Conservation (phyloP, 2,113 vertebrate species). For the Todiramphus saurophagus region DNA sequence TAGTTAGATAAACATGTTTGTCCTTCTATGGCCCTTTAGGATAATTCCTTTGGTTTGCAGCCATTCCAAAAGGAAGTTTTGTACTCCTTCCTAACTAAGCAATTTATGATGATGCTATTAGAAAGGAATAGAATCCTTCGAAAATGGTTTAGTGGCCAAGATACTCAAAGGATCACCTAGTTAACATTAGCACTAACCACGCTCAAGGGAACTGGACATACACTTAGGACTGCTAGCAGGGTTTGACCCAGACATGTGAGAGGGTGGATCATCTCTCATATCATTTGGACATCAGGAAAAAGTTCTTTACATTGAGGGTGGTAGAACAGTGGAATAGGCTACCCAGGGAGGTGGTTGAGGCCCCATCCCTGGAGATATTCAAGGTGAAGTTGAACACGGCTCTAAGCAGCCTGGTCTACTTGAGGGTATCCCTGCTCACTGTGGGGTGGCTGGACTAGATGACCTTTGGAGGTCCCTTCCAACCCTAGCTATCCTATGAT, state of each 20-base stretch:
- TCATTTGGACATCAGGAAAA: too few relatives aligned
- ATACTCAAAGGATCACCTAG: neutral
- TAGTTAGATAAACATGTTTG: neutral
- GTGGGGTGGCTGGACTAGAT: too few relatives aligned
- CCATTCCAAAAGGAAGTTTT: neutral
- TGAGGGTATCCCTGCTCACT: too few relatives aligned
- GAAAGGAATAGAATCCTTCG: neutral
- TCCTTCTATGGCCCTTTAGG: neutral
- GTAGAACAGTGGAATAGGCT: too few relatives aligned
- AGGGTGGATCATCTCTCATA: neutral
- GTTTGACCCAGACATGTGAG: fast-evolving
- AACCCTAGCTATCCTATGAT: too few relatives aligned
- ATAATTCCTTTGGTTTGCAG: neutral
- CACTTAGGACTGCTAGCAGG: neutral
- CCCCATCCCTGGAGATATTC: too few relatives aligned
- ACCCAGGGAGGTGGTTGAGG: too few relatives aligned
- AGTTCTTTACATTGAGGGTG: too few relatives aligned
- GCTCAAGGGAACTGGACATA: neutral
- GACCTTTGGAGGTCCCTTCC: too few relatives aligned
- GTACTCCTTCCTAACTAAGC: neutral
- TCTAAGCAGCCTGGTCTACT: too few relatives aligned
- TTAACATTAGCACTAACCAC: neutral
- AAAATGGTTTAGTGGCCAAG: neutral
- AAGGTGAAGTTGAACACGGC: too few relatives aligned
- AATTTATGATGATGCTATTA: neutral